A percentile compares a stretch with the other conserved stretches of the same genome.
Conservation (phyloP, 2,888 invertebrate species). For the Trissolcus brochymenae region DNA sequence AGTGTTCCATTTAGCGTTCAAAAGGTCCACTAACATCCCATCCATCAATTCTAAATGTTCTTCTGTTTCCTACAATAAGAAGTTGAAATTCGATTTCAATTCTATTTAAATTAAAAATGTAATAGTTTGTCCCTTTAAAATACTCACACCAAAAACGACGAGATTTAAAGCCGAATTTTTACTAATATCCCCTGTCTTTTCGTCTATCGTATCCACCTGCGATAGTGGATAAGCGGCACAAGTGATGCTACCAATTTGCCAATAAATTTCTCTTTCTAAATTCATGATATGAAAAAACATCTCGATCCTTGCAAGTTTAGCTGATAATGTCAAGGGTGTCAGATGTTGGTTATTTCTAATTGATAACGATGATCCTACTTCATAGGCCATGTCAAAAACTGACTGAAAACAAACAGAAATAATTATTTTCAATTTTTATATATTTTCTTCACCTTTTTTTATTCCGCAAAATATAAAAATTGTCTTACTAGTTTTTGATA, state of each 20-base stretch:
- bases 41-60: constrained; percentile 97
- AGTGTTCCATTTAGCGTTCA: constrained; percentile 98
- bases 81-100: not conserved
- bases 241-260: constrained; percentile 97
- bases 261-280: constrained; percentile 96
- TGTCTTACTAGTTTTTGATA: constrained; percentile 88
- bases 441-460: too few species aligned
- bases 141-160: constrained; percentile 93
- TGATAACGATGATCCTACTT: constrained; percentile 92
- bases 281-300: constrained; percentile 98
- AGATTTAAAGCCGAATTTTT: constrained; percentile 96
- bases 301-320: constrained; percentile 93
- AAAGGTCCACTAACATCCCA: constrained; percentile 93
- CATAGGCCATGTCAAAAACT: constrained; percentile 96
- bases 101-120: not conserved
- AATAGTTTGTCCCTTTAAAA: not conserved
- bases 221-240: constrained; percentile 97
- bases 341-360: constrained; percentile 90
- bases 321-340: constrained; percentile 94
- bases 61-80: constrained; percentile 85
- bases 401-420: constrained; percentile 77
- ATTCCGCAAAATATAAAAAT: constrained; percentile 1
- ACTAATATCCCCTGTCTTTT: constrained; percentile 93
- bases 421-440: not conserved
- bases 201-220: constrained; percentile 96